phyloP scores from a whole-genome alignment of 2,113 vertebrate genomes.

The Tiliqua scincoides region DNA sequence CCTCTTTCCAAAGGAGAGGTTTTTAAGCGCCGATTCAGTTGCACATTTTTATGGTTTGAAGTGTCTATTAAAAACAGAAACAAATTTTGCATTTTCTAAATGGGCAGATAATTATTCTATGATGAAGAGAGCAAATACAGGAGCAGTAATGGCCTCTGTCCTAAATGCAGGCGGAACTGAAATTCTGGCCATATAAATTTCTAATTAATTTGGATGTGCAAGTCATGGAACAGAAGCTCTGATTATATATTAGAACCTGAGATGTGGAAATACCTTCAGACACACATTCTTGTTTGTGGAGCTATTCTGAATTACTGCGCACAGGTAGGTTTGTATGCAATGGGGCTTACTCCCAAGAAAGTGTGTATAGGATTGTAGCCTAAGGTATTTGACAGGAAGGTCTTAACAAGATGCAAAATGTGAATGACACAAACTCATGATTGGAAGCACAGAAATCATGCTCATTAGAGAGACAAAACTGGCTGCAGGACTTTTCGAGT shows the following conservation, averaged over 20 bases:
- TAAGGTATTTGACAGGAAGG: not conserved
- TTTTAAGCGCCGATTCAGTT: conserved; percentile 7
- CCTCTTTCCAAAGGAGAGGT: not conserved
- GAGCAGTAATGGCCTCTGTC: conserved; percentile 32
- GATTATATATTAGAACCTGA: conserved; percentile 36
- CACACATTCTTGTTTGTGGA: not conserved
- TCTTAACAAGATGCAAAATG: not conserved
- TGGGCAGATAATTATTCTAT: conserved; percentile 56
- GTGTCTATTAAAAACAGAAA: conserved; percentile 36
- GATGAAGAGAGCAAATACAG: not conserved
- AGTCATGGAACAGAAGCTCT: conserved; percentile 52
- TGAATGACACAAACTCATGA: not conserved
- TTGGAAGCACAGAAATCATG: not conserved
- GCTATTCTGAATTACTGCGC: not conserved
- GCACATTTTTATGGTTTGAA: conserved; percentile 33
- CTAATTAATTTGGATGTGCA: conserved; percentile 62
- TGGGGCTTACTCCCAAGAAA: no score
- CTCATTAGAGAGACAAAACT: not conserved
- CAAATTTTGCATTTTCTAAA: conserved; percentile 54
- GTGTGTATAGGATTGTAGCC: no score
- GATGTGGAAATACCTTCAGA: conserved; percentile 17
- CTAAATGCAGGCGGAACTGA: not conserved
- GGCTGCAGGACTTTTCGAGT: not conserved
- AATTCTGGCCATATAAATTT: conserved; percentile 51
- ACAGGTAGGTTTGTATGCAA: not conserved